These are phyloP conservation scores for Papilio polyxenes DNA, from an alignment of 1,140 invertebrate genomes.

Conservation along the genomic window DNA sequence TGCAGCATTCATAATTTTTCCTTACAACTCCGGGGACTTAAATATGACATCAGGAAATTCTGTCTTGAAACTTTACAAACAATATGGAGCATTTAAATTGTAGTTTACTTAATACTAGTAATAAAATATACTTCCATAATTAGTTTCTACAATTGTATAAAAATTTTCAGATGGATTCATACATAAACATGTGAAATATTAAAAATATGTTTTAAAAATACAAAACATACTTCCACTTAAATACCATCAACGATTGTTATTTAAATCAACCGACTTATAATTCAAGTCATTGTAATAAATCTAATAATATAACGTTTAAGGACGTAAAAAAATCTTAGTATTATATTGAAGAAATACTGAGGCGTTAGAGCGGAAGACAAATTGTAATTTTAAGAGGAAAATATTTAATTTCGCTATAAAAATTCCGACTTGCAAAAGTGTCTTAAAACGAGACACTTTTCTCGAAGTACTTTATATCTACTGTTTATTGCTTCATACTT, in stretches of 20 bases:
- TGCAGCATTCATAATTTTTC: slow-evolving; percentile 1
- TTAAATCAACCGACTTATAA: background rate
- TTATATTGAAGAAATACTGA: slow-evolving; percentile 14
- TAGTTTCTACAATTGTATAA: too few relatives aligned
- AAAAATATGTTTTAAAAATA: too few relatives aligned
- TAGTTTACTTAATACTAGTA: background rate
- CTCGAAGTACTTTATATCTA: background rate
- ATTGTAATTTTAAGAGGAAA: slow-evolving; percentile 18
- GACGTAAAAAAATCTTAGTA: background rate
- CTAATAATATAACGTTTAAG: background rate
- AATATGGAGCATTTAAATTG: background rate
- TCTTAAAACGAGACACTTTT: slow-evolving; percentile 10
- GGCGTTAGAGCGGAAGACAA: background rate
- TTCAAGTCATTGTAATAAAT: slow-evolving; percentile 3
- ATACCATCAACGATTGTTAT: background rate
- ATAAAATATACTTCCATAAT: too few relatives aligned
- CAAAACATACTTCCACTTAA: too few relatives aligned
- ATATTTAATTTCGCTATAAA: slow-evolving; percentile 27
- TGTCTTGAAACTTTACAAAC: background rate
- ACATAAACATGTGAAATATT: too few relatives aligned
- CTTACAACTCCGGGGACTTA: slow-evolving; percentile 4
- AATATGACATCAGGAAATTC: background rate
- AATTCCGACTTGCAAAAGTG: slow-evolving; percentile 11
- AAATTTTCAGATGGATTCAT: too few relatives aligned
- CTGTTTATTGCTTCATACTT: slow-evolving; percentile 1